Percentiles rank a stretch among this genome's conserved stretches.
Evolutionary conservation across 2,113 vertebrate species (phyloP).

Genomic region (Thalassoma bifasciatum): DNA sequence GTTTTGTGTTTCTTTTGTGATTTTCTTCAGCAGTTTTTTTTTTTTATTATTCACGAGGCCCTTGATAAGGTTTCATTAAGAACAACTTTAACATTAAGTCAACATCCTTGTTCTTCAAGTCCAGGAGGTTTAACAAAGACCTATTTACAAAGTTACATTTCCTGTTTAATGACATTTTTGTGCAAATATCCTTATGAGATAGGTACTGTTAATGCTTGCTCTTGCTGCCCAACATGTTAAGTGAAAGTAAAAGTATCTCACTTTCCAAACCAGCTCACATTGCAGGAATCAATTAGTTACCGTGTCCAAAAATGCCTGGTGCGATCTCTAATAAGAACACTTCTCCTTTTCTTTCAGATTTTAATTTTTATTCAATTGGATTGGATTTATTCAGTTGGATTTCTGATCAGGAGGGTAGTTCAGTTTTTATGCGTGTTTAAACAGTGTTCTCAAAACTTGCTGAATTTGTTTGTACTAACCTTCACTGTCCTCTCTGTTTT

Average conservation of each 20-base stretch:
- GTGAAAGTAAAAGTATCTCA: conserved; percentile 43
- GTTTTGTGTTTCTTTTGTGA: not conserved
- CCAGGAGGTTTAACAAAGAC: not conserved
- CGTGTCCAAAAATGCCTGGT: conserved; percentile 61
- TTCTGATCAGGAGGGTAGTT: too few species aligned
- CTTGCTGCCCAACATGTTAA: conserved; percentile 14
- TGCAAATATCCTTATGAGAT: conserved; percentile 41
- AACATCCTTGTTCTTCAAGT: not conserved
- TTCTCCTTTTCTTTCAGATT: too few species aligned
- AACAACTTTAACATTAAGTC: too few species aligned
- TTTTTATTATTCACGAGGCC: not conserved
- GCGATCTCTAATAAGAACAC: conserved; percentile 58
- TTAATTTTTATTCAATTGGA: too few species aligned
- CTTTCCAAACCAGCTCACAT: conserved; percentile 25
- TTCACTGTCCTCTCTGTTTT: conserved; percentile 36
- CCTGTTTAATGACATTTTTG: conserved; percentile 45
- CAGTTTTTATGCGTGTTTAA: not conserved
- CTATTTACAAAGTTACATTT: conserved; percentile 18
- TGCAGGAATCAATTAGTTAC: conserved; percentile 65
- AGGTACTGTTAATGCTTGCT: conserved; percentile 35
- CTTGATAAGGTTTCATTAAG: not conserved
- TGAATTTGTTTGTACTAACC: conserved; percentile 36
- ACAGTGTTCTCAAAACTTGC: conserved; percentile 7
- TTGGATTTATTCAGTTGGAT: too few species aligned
- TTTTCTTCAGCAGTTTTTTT: not conserved